Evolutionary conservation across 2,888 invertebrate species (phyloP).

Genomic region (Metallyticus violacea): DNA sequence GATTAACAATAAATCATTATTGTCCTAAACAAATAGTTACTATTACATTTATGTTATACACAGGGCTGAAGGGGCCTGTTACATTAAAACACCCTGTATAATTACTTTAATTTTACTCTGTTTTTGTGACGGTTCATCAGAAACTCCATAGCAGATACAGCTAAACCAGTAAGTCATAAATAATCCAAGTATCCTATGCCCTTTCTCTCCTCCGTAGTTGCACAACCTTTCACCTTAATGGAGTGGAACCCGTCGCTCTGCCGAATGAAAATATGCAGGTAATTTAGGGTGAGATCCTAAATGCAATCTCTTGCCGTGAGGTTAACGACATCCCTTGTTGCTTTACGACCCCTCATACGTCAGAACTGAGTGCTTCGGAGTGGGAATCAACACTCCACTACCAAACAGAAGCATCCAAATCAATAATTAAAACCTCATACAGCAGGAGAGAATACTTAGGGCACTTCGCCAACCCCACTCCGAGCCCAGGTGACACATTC

Average conservation of each 20-base stretch:
- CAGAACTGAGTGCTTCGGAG: neutral
- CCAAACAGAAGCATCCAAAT: neutral
- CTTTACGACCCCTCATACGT: neutral
- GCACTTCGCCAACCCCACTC: neutral
- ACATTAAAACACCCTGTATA: too few relatives aligned
- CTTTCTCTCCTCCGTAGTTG: too few relatives aligned
- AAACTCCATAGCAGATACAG: too few relatives aligned
- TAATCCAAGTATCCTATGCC: too few relatives aligned
- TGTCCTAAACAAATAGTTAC: too few relatives aligned
- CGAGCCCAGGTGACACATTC: neutral
- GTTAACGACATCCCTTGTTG: neutral
- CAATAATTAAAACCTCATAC: neutral
- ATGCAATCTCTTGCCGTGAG: neutral
- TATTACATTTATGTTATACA: too few relatives aligned
- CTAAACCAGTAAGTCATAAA: too few relatives aligned
- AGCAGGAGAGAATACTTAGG: neutral
- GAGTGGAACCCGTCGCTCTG: too few relatives aligned
- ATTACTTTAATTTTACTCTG: too few relatives aligned
- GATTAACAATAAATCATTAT: too few relatives aligned
- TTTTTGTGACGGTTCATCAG: too few relatives aligned
- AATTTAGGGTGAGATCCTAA: neutral
- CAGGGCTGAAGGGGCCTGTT: too few relatives aligned
- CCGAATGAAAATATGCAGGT: neutral
- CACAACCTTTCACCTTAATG: neutral
- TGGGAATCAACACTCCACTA: neutral